phyloP scores from a whole-genome alignment of 2,797 vertebrate species.

The Scomberomorus guttatus region DNA sequence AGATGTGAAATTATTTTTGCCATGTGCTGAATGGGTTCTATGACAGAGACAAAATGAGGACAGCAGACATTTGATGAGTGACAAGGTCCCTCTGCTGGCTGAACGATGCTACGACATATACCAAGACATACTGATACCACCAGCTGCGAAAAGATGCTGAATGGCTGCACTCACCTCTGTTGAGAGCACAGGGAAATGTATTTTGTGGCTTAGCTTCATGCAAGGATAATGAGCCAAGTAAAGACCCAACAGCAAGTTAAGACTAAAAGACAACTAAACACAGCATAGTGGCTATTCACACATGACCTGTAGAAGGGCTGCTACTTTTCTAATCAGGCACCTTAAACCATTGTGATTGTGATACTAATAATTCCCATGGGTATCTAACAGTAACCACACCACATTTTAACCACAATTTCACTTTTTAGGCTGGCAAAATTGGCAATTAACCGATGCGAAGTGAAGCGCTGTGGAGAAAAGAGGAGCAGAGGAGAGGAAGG shows the following conservation, averaged over 20 bases:
- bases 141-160: neutral
- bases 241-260: neutral
- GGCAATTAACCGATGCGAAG: constrained; percentile 16
- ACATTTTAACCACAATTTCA: constrained; percentile 15
- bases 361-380: neutral
- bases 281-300: neutral
- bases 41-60: constrained; percentile 16
- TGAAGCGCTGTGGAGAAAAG: constrained; percentile 16
- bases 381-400: constrained; percentile 1
- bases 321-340: constrained; percentile 8
- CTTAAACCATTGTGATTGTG: neutral
- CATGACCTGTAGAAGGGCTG: neutral
- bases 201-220: neutral
- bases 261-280: constrained; percentile 5
- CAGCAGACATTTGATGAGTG: constrained; percentile 10
- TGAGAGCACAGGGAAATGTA: neutral
- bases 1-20: constrained; percentile 12
- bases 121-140: neutral
- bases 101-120: constrained; percentile 22
- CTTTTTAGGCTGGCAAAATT: neutral
- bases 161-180: neutral
- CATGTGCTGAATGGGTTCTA: constrained; percentile 10
- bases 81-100: constrained; percentile 73
- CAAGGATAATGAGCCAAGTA: neutral
- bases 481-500: neutral